phyloP scores from a whole-genome alignment of 2,113 vertebrate species.

The Coregonus clupeaformis region DNA sequence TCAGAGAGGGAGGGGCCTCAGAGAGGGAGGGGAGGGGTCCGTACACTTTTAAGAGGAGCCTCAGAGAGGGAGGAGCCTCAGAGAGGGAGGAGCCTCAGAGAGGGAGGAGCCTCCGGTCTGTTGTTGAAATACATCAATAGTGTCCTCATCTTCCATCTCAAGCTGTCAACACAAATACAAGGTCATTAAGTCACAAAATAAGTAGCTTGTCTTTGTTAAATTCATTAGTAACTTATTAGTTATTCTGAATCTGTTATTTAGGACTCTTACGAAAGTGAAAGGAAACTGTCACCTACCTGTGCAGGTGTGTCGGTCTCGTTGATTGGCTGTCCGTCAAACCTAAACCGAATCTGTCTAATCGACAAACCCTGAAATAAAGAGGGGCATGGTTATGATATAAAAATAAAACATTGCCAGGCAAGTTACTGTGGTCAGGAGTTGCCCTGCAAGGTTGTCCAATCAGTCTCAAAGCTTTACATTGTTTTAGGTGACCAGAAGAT shows the following conservation, averaged over 20 bases:
- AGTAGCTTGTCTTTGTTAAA: too few relatives aligned
- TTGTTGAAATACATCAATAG: slow-evolving; percentile 80
- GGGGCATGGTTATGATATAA: neutral
- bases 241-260: too few relatives aligned
- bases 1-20: slow-evolving; percentile 2
- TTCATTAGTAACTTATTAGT: too few relatives aligned
- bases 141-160: slow-evolving; percentile 81
- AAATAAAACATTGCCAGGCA: neutral
- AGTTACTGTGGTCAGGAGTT: neutral
- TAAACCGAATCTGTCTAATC: slow-evolving; percentile 77
- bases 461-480: neutral
- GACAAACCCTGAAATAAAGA: slow-evolving; percentile 67
- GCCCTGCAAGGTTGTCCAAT: too few relatives aligned
- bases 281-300: slow-evolving; percentile 66
- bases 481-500: neutral
- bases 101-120: slow-evolving; percentile 61
- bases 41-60: too few relatives aligned
- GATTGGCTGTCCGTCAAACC: slow-evolving; percentile 78
- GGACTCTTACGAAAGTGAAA: neutral
- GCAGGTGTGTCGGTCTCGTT: slow-evolving; percentile 78
- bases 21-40: slow-evolving; percentile 6
- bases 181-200: too few relatives aligned
- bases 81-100: slow-evolving; percentile 8
- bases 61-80: slow-evolving; percentile 23
- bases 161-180: slow-evolving; percentile 57